Evolutionary conservation across 2,113 vertebrate species (phyloP).

Genomic region (Crotalus horridus): DNA sequence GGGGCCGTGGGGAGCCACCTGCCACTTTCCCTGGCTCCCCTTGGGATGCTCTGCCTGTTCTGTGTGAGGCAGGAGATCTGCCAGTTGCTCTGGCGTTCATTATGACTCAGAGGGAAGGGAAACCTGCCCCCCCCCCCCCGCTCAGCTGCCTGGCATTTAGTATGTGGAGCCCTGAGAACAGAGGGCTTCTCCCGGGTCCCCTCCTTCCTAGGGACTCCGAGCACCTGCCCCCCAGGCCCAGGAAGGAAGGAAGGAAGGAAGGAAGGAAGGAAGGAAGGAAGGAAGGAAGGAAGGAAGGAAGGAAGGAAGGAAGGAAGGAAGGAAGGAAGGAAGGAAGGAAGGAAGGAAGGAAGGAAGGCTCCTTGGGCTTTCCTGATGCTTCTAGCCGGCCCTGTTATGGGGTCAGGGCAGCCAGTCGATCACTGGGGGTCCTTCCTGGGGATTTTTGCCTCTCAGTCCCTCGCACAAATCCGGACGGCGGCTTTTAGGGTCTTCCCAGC

Average conservation of each 20-base stretch:
- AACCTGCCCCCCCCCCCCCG: background rate
- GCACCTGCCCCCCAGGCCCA: background rate
- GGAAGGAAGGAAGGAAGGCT: too few relatives aligned
- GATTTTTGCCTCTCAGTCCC: background rate
- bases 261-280: background rate
- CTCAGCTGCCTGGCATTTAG: background rate
- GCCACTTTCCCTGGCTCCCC: too few relatives aligned
- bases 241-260: background rate
- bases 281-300: background rate
- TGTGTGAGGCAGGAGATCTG: background rate
- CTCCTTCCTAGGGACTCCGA: background rate
- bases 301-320: too few relatives aligned
- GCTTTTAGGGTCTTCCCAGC: background rate
- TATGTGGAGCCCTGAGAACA: background rate
- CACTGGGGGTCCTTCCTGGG: background rate
- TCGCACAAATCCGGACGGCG: background rate
- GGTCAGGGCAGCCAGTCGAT: background rate
- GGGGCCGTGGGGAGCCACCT: background rate
- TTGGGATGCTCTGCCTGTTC: background rate
- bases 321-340: too few relatives aligned
- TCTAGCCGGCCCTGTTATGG: background rate
- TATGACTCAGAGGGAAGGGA: background rate
- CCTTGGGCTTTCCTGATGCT: background rate
- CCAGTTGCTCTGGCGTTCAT: background rate
- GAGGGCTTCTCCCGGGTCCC: background rate